These are phyloP conservation scores for Emydura subglobosa DNA, from an alignment of 2,113 vertebrate species.

Conservation along the genomic window DNA sequence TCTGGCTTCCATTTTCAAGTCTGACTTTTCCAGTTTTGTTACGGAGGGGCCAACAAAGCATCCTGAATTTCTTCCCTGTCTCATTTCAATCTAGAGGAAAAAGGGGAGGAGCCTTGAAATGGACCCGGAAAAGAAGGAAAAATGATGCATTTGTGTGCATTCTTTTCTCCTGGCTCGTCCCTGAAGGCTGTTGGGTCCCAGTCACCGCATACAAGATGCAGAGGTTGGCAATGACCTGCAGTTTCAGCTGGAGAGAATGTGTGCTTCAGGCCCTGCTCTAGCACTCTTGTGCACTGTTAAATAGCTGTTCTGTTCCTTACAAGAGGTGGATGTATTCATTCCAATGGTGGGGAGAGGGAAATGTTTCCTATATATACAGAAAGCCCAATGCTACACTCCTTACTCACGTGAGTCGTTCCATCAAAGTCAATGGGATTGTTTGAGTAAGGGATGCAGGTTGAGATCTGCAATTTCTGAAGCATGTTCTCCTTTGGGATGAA, in stretches of 20 bases:
- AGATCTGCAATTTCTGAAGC: background rate
- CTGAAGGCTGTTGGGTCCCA: background rate
- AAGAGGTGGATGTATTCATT: background rate
- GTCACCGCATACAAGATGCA: background rate
- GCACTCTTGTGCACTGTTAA: background rate
- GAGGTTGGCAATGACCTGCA: background rate
- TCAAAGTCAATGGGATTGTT: background rate
- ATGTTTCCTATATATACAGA: accelerated
- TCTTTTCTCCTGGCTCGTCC: background rate
- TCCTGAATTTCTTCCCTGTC: background rate
- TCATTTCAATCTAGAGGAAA: background rate
- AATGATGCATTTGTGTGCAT: accelerated
- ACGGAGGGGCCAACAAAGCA: conserved; percentile 49
- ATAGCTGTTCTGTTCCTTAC: too few relatives aligned
- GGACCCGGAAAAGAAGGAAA: background rate
- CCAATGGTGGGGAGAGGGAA: background rate
- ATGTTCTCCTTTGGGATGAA: background rate
- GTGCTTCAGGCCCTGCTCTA: background rate
- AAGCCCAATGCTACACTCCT: background rate
- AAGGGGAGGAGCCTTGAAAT: accelerated
- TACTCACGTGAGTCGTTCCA: background rate
- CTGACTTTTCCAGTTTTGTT: conserved; percentile 23
- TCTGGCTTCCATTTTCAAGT: conserved; percentile 66
- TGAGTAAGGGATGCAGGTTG: background rate
- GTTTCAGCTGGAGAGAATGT: background rate